phyloP scores from a whole-genome alignment of 2,888 invertebrate genomes.

The Papilio gigon region DNA sequence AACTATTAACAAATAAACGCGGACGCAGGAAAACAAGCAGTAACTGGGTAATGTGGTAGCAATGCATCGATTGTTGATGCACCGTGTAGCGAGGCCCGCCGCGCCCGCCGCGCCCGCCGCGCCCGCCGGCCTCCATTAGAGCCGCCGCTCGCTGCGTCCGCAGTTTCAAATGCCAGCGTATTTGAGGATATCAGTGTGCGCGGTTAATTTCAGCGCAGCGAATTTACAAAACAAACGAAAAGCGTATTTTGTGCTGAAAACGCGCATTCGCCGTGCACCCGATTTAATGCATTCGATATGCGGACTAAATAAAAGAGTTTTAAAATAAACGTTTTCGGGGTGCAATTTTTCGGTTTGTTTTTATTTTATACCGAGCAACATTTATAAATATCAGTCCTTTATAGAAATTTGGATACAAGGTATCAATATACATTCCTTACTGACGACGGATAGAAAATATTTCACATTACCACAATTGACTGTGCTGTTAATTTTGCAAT shows the following conservation, averaged over 20 bases:
- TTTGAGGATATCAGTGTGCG: conserved; percentile 36
- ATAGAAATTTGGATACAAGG: background rate
- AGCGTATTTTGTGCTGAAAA: conserved; percentile 37
- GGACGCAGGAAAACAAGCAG: background rate
- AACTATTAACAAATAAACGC: background rate
- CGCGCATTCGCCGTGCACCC: conserved; percentile 13
- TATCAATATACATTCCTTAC: no score
- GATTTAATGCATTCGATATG: conserved; percentile 28
- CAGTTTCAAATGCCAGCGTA: conserved; percentile 36
- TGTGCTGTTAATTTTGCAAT: no score
- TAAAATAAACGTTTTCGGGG: conserved; percentile 17
- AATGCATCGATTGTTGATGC: conserved; percentile 35
- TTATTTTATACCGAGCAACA: background rate
- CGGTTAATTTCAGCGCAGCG: conserved; percentile 35
- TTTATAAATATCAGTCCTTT: background rate
- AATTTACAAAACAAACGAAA: conserved; percentile 39
- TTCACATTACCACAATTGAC: no score
- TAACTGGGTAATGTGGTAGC: conserved; percentile 5
- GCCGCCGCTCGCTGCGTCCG: conserved; percentile 31
- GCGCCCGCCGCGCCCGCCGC: conserved; percentile 31
- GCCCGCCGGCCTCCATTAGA: conserved; percentile 34
- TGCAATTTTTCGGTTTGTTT: conserved; percentile 2
- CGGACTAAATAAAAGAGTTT: conserved; percentile 21
- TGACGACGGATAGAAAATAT: no score
- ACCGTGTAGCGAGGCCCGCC: conserved; percentile 1